Evolutionary conservation across 2,888 invertebrate species (phyloP).

Genomic region (Macrosiphum euphorbiae): DNA sequence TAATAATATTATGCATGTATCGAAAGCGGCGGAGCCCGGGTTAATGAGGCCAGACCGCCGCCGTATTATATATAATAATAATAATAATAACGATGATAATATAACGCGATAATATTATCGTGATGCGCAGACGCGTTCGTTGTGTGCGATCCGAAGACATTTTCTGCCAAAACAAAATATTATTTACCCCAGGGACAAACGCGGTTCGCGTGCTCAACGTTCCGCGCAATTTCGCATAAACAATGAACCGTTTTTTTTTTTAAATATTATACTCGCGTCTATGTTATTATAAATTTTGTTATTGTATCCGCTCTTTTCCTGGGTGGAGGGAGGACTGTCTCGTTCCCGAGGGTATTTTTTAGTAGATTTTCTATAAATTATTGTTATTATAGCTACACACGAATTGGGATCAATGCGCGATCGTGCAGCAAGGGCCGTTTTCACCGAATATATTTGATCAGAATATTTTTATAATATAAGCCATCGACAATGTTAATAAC

Average conservation of each 20-base stretch:
- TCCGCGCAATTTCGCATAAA: constrained; percentile 29
- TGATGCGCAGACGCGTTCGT: not conserved
- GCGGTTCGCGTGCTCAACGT: not conserved
- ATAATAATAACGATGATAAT: not conserved
- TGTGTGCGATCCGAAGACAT: not conserved
- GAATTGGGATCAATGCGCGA: not conserved
- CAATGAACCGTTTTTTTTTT: not conserved
- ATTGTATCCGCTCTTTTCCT: not conserved
- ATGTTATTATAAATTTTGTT: not conserved
- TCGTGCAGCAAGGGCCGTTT: not conserved
- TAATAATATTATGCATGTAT: not conserved
- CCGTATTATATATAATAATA: not conserved
- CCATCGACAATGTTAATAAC: not conserved
- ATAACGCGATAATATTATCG: not conserved
- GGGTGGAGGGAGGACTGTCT: not conserved
- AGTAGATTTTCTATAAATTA: not conserved
- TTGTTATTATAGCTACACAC: not conserved
- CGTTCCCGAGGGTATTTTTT: not conserved
- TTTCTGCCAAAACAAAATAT: not conserved
- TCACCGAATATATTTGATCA: not conserved
- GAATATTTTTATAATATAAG: not conserved
- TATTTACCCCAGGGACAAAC: not conserved
- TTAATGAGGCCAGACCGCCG: constrained; percentile 9
- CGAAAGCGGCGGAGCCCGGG: not conserved
- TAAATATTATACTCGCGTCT: not conserved